A percentile compares a stretch with the other conserved stretches of the same genome.
These are phyloP conservation scores for Ictalurus punctatus DNA, from an alignment of 2,113 vertebrate species.

Conservation along the genomic window DNA sequence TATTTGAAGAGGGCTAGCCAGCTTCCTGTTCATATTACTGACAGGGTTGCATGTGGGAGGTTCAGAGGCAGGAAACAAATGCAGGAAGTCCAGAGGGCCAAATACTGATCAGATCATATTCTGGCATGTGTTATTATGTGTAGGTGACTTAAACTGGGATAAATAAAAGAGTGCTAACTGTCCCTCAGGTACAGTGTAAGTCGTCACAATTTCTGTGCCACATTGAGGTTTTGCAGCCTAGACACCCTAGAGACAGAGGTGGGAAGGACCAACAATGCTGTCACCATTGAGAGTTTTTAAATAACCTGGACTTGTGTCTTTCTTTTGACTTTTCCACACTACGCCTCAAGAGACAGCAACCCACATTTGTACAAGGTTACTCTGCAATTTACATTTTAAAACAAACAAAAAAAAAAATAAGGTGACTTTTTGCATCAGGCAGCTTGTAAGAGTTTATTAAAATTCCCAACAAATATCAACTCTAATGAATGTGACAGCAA, in stretches of 20 bases:
- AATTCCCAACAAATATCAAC: not conserved
- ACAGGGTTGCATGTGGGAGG: slow-evolving; percentile 28
- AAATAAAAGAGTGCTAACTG: not conserved
- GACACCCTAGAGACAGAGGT: not conserved
- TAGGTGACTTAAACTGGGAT: slow-evolving; percentile 45
- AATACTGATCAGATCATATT: slow-evolving; percentile 57
- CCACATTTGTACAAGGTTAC: not conserved
- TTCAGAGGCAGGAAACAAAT: slow-evolving; percentile 55
- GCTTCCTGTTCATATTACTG: slow-evolving; percentile 38
- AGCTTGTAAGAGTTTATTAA: not conserved
- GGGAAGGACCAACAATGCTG: not conserved
- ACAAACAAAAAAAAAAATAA: not conserved
- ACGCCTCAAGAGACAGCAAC: not conserved
- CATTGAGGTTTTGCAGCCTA: slow-evolving; percentile 13
- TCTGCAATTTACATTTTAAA: not conserved
- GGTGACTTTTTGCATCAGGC: not conserved
- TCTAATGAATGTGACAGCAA: not conserved
- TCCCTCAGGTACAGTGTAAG: not conserved
- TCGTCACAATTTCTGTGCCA: not conserved
- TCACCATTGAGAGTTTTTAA: not conserved
- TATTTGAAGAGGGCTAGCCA: not conserved
- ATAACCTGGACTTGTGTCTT: not conserved
- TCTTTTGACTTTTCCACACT: not conserved
- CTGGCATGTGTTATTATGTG: slow-evolving; percentile 55
- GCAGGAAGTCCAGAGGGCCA: slow-evolving; percentile 47